phyloP scores from a whole-genome alignment of 2,797 vertebrate genomes.

The Etheostoma perlongum region DNA sequence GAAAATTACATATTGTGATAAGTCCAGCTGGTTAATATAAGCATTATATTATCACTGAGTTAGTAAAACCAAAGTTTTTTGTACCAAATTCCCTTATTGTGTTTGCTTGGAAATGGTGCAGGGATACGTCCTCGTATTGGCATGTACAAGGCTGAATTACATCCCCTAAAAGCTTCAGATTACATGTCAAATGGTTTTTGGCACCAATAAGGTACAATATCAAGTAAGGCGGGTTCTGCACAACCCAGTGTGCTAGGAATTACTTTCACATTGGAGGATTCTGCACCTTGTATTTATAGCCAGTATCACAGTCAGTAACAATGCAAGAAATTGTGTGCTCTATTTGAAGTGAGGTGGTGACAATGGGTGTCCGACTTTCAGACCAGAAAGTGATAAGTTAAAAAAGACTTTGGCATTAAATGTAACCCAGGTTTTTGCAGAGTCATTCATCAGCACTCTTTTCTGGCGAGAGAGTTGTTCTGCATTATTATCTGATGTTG shows the following conservation, averaged over 20 bases:
- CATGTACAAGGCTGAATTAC: constrained; percentile 8
- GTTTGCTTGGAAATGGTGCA: not conserved
- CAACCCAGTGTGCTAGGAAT: not conserved
- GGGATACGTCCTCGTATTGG: not conserved
- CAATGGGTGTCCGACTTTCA: not conserved
- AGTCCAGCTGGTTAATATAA: constrained; percentile 12
- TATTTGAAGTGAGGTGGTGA: not conserved
- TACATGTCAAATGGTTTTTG: not conserved
- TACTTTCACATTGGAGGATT: not conserved
- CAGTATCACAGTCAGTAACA: not conserved
- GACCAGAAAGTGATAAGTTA: not conserved
- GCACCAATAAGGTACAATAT: not conserved
- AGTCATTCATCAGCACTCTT: not conserved
- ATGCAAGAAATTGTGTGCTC: not conserved
- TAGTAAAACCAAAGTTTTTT: constrained; percentile 11
- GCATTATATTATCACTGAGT: not conserved
- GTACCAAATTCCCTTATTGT: not conserved
- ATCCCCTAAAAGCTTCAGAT: not conserved
- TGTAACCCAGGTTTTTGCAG: not conserved
- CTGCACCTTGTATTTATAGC: not conserved
- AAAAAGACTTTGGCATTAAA: not conserved
- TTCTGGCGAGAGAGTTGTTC: not conserved
- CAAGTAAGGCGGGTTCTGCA: not conserved
- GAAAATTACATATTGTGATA: too few species aligned
- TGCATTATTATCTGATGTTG: not conserved